Conservation (phyloP, 2,888 invertebrate genomes). For the Platyscelio sp. region DNA sequence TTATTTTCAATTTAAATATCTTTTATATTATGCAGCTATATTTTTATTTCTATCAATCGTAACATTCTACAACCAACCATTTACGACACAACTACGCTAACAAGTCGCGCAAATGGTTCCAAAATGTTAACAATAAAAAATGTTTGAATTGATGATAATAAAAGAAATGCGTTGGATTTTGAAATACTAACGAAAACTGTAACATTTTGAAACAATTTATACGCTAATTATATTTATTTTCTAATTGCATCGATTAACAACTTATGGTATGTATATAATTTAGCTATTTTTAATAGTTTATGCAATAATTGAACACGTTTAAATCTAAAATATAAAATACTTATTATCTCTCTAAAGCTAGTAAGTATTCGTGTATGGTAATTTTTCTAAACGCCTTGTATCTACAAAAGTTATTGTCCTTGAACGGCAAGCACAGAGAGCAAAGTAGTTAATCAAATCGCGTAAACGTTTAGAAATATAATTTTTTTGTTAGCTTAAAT, state of each 20-base stretch:
- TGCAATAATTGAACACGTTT: constrained; percentile 78
- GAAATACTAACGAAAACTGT: too few species aligned
- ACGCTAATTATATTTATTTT: constrained; percentile 12
- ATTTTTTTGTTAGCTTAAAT: too few species aligned
- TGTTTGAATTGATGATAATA: neutral
- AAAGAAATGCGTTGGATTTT: too few species aligned
- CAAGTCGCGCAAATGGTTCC: constrained; percentile 22
- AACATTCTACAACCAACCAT: constrained; percentile 52
- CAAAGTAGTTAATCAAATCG: constrained; percentile 40
- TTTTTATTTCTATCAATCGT: constrained; percentile 34
- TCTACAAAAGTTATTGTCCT: constrained; percentile 62
- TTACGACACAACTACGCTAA: constrained; percentile 51
- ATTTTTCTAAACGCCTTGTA: constrained; percentile 53
- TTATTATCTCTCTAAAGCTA: constrained; percentile 80
- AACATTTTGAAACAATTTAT: constrained; percentile 35
- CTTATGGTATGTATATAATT: constrained; percentile 61
- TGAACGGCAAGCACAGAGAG: constrained; percentile 54
- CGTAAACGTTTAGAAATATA: constrained; percentile 25
- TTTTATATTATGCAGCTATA: too few species aligned
- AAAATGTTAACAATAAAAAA: constrained; percentile 15
- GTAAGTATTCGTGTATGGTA: constrained; percentile 78
- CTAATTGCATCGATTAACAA: constrained; percentile 56
- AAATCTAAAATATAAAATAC: constrained; percentile 78
- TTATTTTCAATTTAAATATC: too few species aligned
- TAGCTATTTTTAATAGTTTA: constrained; percentile 52